Evolutionary conservation across 1,140 invertebrate genomes (phyloP), one percentile per base, ranked within the genome.

Genomic region (Periplaneta americana): DNA sequence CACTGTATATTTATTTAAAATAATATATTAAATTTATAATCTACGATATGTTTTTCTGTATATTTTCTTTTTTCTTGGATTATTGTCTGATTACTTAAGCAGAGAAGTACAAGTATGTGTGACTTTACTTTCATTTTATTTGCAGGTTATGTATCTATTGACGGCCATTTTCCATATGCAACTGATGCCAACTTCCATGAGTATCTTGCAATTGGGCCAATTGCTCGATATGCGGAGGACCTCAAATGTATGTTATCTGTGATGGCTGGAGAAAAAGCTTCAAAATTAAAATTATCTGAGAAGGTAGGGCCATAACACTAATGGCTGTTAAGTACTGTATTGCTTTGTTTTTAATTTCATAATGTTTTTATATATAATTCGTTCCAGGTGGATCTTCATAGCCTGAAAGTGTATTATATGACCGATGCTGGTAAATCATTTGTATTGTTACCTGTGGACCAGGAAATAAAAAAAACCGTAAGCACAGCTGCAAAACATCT

Each of bases 201-300:
- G 22, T 84, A 78, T 75, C 85, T 79, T 80, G 84, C 22, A 92
- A 89, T 97, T 34, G 98, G 98, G 2, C 98, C 98, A 0, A 96
- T 99, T 93, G 96, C 95, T 84, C 92, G 97, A 85, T 95, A 96
- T 86, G 95, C 97, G 3, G 91, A 92, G 83, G 98, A 99, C 89
- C 87, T 98, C 77, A 88, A 92, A 80, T 95, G 95, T 1, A 90
- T 96, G 83, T 88, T 98, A 1, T 93, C 94, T 86, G 90, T 96
- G 75, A 90, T 97, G 81, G 85, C 92, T 2, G 90, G 92, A 1
- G 90, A 91, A 8, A 92, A 94, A 2, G 78, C 80, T 22, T 31
- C 74, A 33, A 22, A 28, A 31, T 39, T 80, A 11, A 28, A 48
- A 22, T n/a, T 82, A 36, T 22, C 48, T 37, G 75, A 48, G 3